Conservation (phyloP, 2,797 vertebrate species). For the Bovichtus variegatus region DNA sequence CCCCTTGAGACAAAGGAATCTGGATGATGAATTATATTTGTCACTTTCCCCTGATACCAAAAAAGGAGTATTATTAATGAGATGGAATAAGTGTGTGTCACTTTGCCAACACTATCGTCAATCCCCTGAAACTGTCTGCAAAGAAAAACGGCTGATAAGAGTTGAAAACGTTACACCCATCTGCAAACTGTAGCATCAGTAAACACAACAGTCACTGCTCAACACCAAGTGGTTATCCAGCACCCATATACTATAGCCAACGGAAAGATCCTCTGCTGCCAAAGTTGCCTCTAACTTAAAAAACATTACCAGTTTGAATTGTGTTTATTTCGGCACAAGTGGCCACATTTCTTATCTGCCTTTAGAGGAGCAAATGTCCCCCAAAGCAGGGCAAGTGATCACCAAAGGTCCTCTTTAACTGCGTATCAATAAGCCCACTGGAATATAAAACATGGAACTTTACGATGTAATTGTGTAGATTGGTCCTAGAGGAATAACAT, state of each 20-base stretch:
- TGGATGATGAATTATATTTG: conserved; percentile 36
- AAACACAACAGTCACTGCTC: conserved; percentile 3
- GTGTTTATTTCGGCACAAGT: background rate
- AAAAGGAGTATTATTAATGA: conserved; percentile 12
- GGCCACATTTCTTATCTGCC: background rate
- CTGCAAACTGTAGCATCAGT: conserved; percentile 10
- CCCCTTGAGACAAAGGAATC: background rate
- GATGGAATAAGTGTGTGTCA: conserved; percentile 17
- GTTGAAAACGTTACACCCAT: conserved; percentile 12
- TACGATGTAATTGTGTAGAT: background rate
- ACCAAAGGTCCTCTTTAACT: background rate
- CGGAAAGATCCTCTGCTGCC: background rate
- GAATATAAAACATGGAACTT: background rate
- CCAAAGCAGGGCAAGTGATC: background rate
- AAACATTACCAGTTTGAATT: background rate
- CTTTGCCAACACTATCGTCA: conserved; percentile 21
- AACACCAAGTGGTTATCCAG: background rate
- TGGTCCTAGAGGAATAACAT: background rate
- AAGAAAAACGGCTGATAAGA: conserved; percentile 23
- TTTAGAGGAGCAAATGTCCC: background rate
- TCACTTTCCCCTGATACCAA: conserved; percentile 14
- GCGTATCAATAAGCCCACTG: background rate
- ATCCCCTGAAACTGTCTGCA: background rate
- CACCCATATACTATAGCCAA: background rate
- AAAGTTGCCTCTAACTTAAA: background rate